phyloP scores from a whole-genome alignment of 1,140 invertebrate genomes.

The Kradibia gibbosae region DNA sequence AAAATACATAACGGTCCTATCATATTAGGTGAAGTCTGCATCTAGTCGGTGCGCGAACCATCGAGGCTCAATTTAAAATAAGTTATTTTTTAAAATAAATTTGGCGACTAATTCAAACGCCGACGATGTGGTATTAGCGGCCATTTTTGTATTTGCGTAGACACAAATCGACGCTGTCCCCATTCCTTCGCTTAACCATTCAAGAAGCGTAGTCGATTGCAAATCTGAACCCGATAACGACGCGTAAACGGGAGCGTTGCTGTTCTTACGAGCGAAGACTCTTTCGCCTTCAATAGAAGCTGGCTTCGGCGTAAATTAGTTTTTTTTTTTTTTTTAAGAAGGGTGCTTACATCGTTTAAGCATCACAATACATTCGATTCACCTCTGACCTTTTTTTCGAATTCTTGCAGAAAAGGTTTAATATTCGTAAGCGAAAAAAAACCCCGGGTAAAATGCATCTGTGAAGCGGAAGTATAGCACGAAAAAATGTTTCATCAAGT shows the following conservation, averaged over 20 bases:
- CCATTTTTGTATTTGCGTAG: too few relatives aligned
- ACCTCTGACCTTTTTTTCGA: too few relatives aligned
- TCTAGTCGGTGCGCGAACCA: background rate
- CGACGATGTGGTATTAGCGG: too few relatives aligned
- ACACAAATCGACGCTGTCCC: background rate
- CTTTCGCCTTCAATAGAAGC: background rate
- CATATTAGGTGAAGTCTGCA: too few relatives aligned
- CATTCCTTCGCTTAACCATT: background rate
- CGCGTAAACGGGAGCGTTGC: background rate
- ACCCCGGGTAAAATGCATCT: too few relatives aligned
- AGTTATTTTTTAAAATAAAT: too few relatives aligned
- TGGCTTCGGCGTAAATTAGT: background rate
- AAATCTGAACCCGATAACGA: background rate
- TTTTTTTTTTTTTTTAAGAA: background rate
- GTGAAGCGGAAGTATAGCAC: background rate
- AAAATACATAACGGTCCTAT: too few relatives aligned
- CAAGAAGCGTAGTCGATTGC: background rate
- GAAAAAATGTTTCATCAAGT: background rate
- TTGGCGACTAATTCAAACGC: too few relatives aligned
- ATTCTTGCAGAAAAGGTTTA: too few relatives aligned
- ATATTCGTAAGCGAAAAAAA: too few relatives aligned
- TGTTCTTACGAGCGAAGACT: background rate
- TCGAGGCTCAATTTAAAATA: conserved; percentile 28
- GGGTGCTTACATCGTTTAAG: too few relatives aligned
- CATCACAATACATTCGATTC: too few relatives aligned